phyloP scores from a whole-genome alignment of 1,140 invertebrate genomes.

The Coptotermes formosanus region DNA sequence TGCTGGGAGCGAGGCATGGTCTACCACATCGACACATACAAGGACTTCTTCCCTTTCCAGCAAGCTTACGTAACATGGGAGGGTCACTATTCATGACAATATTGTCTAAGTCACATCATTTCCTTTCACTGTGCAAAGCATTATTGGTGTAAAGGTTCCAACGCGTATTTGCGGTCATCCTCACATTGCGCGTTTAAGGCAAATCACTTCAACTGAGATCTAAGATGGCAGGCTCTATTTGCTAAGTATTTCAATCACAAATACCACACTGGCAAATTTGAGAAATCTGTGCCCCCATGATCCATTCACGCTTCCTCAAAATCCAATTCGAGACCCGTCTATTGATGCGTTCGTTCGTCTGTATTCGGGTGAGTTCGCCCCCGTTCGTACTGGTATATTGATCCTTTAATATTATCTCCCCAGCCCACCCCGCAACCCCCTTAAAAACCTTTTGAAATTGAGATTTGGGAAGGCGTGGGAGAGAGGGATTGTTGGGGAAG shows the following conservation, averaged over 20 bases:
- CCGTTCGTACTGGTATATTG: constrained; percentile 30
- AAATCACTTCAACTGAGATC: no score
- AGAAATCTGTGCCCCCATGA: not conserved
- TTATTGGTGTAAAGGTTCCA: not conserved
- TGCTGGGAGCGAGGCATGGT: not conserved
- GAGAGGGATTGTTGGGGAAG: constrained; percentile 4
- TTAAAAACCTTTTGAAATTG: constrained; percentile 30
- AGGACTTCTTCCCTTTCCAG: not conserved
- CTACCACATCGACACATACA: not conserved
- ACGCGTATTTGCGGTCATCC: not conserved
- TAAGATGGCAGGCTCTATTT: no score
- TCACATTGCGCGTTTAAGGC: no score
- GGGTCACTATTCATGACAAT: not conserved
- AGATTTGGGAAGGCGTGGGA: constrained; percentile 27
- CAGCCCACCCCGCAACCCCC: not conserved
- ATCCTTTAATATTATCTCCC: constrained; percentile 27
- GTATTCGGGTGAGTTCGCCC: constrained; percentile 15
- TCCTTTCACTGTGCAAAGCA: not conserved
- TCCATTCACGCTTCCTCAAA: not conserved
- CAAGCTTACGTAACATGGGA: constrained; percentile 4
- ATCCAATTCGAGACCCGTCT: not conserved
- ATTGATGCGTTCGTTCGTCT: constrained; percentile 29
- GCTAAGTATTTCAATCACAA: no score
- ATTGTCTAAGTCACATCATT: not conserved
- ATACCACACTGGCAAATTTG: not conserved